phyloP scores from a whole-genome alignment of 2,797 vertebrate genomes.

The Epinephelus malabaricus region DNA sequence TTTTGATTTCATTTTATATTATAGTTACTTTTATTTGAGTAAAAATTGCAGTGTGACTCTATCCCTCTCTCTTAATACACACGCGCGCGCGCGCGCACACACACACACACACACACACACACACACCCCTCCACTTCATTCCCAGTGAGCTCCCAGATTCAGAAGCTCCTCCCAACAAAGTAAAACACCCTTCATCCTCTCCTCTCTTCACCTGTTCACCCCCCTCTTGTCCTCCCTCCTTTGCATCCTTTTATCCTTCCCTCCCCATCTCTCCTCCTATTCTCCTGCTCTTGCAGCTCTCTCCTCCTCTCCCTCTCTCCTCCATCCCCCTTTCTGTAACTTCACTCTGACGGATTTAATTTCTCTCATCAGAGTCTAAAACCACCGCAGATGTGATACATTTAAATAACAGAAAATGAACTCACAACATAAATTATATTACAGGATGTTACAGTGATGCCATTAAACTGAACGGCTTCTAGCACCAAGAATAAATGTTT shows the following conservation, averaged over 20 bases:
- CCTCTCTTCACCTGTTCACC: neutral
- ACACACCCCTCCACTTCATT: constrained; percentile 8
- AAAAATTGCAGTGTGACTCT: no score
- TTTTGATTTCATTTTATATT: neutral
- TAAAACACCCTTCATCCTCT: constrained; percentile 25
- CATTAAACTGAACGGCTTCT: neutral
- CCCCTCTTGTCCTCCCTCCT: neutral
- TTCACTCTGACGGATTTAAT: constrained; percentile 8
- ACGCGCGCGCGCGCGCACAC: no score
- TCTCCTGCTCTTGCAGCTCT: constrained; percentile 11
- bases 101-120: neutral
- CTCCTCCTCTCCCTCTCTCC: neutral
- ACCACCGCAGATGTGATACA: neutral
- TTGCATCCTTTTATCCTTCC: constrained; percentile 19
- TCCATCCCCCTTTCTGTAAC: neutral
- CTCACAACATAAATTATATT: constrained; percentile 1
- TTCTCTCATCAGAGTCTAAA: neutral
- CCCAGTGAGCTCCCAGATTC: constrained; percentile 26
- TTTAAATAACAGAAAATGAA: constrained; percentile 1
- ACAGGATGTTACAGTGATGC: neutral
- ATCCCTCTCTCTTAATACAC: no score
- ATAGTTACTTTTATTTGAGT: neutral
- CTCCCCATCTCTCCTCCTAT: constrained; percentile 16
- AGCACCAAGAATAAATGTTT: no score
- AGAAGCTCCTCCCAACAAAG: constrained; percentile 48